Evolutionary conservation across 2,113 vertebrate genomes (phyloP).

Genomic region (Gallinago undulata): DNA sequence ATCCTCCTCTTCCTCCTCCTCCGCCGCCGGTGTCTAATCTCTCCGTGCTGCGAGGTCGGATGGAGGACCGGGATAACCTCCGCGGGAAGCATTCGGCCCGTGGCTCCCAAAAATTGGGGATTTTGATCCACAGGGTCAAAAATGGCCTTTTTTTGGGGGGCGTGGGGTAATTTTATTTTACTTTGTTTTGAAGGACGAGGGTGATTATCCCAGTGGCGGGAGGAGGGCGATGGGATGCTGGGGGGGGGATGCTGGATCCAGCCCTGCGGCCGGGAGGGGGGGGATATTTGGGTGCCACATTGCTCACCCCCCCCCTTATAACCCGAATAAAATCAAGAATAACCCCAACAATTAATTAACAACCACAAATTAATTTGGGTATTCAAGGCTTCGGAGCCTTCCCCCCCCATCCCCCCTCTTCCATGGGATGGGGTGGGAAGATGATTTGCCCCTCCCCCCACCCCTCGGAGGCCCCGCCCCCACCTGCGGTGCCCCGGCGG

Average conservation of each 20-base stretch:
- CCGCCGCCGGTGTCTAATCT: neutral
- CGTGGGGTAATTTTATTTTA: too few relatives aligned
- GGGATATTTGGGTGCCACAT: accelerated
- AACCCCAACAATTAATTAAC: neutral
- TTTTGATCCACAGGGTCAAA: neutral
- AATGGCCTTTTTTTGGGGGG: neutral
- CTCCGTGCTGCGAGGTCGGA: neutral
- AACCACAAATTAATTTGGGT: too few relatives aligned
- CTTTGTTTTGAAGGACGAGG: neutral
- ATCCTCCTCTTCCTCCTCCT: neutral
- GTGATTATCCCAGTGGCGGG: accelerated
- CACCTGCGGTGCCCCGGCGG: neutral
- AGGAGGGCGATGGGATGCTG: too few relatives aligned
- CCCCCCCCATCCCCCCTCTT: too few relatives aligned
- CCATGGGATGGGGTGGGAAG: too few relatives aligned
- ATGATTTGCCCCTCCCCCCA: neutral
- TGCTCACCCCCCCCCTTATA: too few relatives aligned
- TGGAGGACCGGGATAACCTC: neutral
- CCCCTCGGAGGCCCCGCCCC: neutral
- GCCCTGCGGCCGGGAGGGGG: neutral
- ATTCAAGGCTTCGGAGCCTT: too few relatives aligned
- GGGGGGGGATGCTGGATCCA: neutral
- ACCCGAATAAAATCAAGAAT: neutral
- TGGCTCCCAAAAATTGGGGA: neutral
- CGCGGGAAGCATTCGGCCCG: neutral